These are phyloP conservation scores for Netelia virgata DNA, from an alignment of 2,888 invertebrate species.

Conservation along the genomic window DNA sequence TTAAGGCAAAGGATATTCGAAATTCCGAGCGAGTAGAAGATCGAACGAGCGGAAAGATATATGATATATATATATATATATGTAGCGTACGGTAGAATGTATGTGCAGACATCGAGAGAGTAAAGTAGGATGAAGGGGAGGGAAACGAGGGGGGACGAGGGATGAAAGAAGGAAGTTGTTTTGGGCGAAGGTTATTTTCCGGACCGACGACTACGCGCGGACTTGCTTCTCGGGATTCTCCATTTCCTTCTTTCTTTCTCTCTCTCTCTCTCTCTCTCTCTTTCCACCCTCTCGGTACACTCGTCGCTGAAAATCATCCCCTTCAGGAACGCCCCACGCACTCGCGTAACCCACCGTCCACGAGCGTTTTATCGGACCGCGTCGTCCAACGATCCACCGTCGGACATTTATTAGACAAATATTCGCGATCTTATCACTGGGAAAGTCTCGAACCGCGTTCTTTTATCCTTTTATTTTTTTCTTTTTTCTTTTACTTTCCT, in stretches of 20 bases:
- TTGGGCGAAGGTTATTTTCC: conserved; percentile 83
- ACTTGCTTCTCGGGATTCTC: conserved; percentile 70
- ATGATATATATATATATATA: conserved; percentile 12
- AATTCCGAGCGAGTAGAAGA: conserved; percentile 27
- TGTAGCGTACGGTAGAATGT: not conserved
- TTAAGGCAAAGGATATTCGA: conserved; percentile 28
- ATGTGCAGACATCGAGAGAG: conserved; percentile 17
- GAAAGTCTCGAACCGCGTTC: not conserved
- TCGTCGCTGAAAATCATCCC: conserved; percentile 32
- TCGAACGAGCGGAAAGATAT: conserved; percentile 25
- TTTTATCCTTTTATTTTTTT: not conserved
- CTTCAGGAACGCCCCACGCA: conserved; percentile 23
- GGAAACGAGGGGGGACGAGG: conserved; percentile 55
- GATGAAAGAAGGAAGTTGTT: conserved; percentile 75
- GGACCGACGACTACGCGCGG: conserved; percentile 78
- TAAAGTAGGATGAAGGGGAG: conserved; percentile 34
- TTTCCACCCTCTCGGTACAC: conserved; percentile 59
- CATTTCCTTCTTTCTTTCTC: conserved; percentile 64
- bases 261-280: conserved; percentile 61
- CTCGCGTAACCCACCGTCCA: conserved; percentile 2
- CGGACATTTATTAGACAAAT: conserved; percentile 79
- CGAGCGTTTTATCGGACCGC: conserved; percentile 10
- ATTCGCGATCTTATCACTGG: conserved; percentile 72
- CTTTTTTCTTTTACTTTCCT: conserved; percentile 26
- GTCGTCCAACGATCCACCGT: conserved; percentile 62